Evolutionary conservation across 2,113 vertebrate species (phyloP).

Genomic region (Platichthys stellatus): DNA sequence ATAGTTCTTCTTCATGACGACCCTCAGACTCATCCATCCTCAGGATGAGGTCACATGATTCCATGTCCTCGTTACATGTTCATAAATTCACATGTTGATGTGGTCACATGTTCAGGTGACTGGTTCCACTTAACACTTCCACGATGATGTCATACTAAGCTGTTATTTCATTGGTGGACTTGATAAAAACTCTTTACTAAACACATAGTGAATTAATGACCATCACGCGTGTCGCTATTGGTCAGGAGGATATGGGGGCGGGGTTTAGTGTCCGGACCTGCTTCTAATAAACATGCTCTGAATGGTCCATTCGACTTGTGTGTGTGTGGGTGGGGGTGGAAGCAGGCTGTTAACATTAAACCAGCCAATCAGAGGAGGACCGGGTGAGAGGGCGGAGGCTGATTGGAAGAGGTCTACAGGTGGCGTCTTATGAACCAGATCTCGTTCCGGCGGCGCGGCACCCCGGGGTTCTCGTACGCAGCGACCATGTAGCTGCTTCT

Average conservation of each 20-base stretch:
- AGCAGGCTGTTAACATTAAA: not conserved
- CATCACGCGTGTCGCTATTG: not conserved
- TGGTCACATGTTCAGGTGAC: too few relatives aligned
- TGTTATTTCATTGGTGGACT: not conserved
- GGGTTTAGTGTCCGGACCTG: slow-evolving; percentile 5
- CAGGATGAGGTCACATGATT: too few relatives aligned
- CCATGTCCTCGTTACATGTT: too few relatives aligned
- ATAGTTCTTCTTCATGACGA: not conserved
- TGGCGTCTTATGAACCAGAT: slow-evolving; percentile 86
- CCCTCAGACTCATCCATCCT: too few relatives aligned
- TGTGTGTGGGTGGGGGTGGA: too few relatives aligned
- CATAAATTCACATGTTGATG: too few relatives aligned
- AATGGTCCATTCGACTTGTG: not conserved
- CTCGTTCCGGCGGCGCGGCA: slow-evolving; percentile 85
- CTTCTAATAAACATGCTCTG: not conserved
- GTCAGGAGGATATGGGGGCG: not conserved
- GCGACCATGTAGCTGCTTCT: slow-evolving; percentile 83
- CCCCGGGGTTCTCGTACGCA: slow-evolving; percentile 85
- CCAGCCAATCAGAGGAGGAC: not conserved
- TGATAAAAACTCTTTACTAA: not conserved
- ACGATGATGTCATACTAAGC: not conserved
- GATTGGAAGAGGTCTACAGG: slow-evolving; percentile 37
- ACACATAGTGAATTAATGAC: too few relatives aligned
- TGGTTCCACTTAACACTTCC: not conserved
- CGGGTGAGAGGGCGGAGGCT: not conserved